Evolutionary conservation across 2,113 vertebrate genomes (phyloP).

Genomic region (Ancistrus triradiatus): DNA sequence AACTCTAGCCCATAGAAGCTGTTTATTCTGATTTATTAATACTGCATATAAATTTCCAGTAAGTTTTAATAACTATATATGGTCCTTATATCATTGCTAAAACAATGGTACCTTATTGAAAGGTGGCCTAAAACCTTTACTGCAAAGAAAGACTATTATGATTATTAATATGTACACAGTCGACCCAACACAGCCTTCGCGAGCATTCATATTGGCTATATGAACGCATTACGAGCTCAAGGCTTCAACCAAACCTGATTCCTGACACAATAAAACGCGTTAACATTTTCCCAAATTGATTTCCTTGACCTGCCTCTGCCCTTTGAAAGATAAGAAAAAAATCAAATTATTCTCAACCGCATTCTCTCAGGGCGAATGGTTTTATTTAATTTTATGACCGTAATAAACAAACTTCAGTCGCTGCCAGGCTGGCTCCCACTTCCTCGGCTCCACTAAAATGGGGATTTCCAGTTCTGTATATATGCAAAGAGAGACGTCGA

Average conservation of each 20-base stretch:
- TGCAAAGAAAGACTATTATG: too few species aligned
- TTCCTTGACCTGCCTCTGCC: slow-evolving; percentile 22
- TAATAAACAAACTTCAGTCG: slow-evolving; percentile 39
- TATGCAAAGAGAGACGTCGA: too few species aligned
- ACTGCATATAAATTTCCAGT: too few species aligned
- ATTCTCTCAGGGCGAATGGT: slow-evolving; percentile 21
- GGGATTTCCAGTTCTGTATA: too few species aligned
- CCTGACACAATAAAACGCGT: slow-evolving; percentile 16
- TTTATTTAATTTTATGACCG: slow-evolving; percentile 44
- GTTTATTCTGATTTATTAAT: too few species aligned
- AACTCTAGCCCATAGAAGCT: too few species aligned
- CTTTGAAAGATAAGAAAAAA: slow-evolving; percentile 17
- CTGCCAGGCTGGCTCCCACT: background rate
- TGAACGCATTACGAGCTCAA: slow-evolving; percentile 6
- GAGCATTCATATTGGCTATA: slow-evolving; percentile 1
- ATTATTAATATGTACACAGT: too few species aligned
- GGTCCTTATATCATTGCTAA: too few species aligned
- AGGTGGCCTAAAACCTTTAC: too few species aligned
- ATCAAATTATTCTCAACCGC: slow-evolving; percentile 20
- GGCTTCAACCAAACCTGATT: slow-evolving; percentile 13
- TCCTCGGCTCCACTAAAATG: background rate
- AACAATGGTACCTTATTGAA: too few species aligned
- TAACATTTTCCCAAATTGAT: slow-evolving; percentile 13
- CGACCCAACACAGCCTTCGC: too few species aligned
- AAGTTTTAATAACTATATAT: too few species aligned